Evolutionary conservation across 2,113 vertebrate genomes (phyloP), one percentile per base, ranked within the genome.

Genomic region (Hippoglossus stenolepis): DNA sequence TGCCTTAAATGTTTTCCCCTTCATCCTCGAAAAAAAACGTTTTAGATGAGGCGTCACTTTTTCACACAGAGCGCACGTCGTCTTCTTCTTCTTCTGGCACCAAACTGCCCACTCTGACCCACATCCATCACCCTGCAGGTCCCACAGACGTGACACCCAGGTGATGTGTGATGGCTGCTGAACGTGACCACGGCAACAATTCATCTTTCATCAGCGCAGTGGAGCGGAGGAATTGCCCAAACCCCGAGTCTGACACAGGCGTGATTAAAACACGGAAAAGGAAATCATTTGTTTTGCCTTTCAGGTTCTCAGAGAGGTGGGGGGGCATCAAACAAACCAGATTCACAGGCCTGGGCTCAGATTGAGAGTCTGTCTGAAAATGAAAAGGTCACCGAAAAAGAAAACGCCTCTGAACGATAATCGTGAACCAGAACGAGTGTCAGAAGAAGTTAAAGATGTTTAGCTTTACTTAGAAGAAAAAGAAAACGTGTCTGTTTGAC

Each of bases 171-270:
- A 79, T 18, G 74, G 47, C 51, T 80, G 80, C 84, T 89, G 84
- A 82, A 86, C 68, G 87, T 26, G 75, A 83, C 80, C 40, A 45
- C 18, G 8, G 66, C 80, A 18, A 79, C 83, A 86, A 91, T 89
- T 90, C 85, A 88, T 87, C 84, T 90, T 92, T 91, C 85, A 93
- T 91, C 87, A 87, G 71, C 87, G 76, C 77, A 70, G 73, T 75
- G 79, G 86, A 81, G 83, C 74, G 84, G 78, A 91, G 83, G 79
- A 88, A 88, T 82, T 66, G 82, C 65, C 82, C 63, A 57, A 71
- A 84, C 60, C 88, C 73, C 23, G 13, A 38, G 65, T 65, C 43
- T 79, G 87, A 79, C 84, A 85, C 26, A 56, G 31, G 56, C 28
- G 21, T 83, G 88, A 91, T 81, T 84, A 89, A 72, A 71, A 40